A percentile compares a stretch with the other conserved stretches of the same genome.
Conservation (phyloP, 2,797 vertebrate genomes). For the Brachyalestes nurse region DNA sequence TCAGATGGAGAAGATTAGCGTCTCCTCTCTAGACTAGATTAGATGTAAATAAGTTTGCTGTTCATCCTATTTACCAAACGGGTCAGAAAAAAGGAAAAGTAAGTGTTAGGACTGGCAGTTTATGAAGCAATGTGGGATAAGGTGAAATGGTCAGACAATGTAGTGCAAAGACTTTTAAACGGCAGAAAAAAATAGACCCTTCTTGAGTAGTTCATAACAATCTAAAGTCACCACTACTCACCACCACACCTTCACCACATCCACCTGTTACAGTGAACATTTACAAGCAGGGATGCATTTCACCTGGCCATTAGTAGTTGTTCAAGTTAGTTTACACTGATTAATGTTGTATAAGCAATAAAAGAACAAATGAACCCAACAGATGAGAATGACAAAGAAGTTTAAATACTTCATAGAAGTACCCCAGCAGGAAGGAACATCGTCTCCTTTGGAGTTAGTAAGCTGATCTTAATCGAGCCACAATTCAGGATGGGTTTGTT, state of each 20-base stretch:
- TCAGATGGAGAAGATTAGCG: constrained; percentile 79
- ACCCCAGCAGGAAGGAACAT: constrained; percentile 25
- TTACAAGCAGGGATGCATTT: constrained; percentile 55
- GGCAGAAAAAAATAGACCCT: constrained; percentile 32
- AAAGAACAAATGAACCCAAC: constrained; percentile 52
- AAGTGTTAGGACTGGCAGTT: background rate
- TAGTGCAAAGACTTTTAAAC: constrained; percentile 9
- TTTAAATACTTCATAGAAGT: constrained; percentile 45
- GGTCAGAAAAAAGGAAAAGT: background rate
- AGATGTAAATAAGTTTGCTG: constrained; percentile 54
- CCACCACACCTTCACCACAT: constrained; percentile 19
- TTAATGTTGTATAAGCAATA: constrained; percentile 54
- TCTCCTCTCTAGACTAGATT: constrained; percentile 56
- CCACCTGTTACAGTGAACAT: constrained; percentile 34
- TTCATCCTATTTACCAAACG: background rate
- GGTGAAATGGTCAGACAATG: background rate
- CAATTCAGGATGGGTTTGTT: constrained; percentile 84
- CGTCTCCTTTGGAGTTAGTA: constrained; percentile 45
- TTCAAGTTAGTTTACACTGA: constrained; percentile 69
- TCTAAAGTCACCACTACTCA: constrained; percentile 14
- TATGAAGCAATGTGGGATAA: constrained; percentile 3
- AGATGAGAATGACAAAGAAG: constrained; percentile 53
- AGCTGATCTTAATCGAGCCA: constrained; percentile 66
- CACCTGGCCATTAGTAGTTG: constrained; percentile 68
- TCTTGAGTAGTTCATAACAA: constrained; percentile 8